These are phyloP conservation scores for Cairina moschata DNA, from an alignment of 2,113 vertebrate genomes.

Conservation along the genomic window DNA sequence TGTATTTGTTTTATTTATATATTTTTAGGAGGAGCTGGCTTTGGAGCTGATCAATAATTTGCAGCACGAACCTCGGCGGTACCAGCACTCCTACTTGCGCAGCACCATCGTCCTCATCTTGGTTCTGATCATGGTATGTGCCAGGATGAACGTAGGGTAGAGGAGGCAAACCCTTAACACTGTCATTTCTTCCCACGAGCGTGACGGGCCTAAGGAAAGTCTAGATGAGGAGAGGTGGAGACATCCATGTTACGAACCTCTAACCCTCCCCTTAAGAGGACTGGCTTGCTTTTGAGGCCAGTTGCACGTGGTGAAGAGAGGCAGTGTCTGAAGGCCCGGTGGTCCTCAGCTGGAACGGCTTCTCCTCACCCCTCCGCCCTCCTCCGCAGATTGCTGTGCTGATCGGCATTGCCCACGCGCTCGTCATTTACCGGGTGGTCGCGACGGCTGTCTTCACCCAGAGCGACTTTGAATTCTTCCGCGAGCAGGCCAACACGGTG, in stretches of 20 bases:
- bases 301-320: fast-evolving
- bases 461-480: slow-evolving; percentile 58
- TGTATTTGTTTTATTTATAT: no score
- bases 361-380: fast-evolving
- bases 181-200: fast-evolving
- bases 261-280: fast-evolving
- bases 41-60: slow-evolving; percentile 81
- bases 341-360: not conserved
- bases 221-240: not conserved
- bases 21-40: slow-evolving; percentile 87
- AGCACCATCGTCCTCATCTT: slow-evolving; percentile 80
- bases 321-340: not conserved
- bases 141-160: fast-evolving
- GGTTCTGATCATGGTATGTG: slow-evolving; percentile 84
- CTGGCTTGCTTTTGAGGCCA: not conserved
- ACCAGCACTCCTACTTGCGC: slow-evolving; percentile 83
- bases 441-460: slow-evolving; percentile 71
- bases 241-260: fast-evolving
- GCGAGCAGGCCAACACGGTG: slow-evolving; percentile 73
- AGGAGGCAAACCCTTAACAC: not conserved
- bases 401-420: slow-evolving; percentile 83
- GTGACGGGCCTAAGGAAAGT: not conserved
- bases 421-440: slow-evolving; percentile 89
- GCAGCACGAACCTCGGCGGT: slow-evolving; percentile 40
- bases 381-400: slow-evolving; percentile 80